Evolutionary conservation across 2,113 vertebrate species (phyloP).

Genomic region (Sander vitreus): DNA sequence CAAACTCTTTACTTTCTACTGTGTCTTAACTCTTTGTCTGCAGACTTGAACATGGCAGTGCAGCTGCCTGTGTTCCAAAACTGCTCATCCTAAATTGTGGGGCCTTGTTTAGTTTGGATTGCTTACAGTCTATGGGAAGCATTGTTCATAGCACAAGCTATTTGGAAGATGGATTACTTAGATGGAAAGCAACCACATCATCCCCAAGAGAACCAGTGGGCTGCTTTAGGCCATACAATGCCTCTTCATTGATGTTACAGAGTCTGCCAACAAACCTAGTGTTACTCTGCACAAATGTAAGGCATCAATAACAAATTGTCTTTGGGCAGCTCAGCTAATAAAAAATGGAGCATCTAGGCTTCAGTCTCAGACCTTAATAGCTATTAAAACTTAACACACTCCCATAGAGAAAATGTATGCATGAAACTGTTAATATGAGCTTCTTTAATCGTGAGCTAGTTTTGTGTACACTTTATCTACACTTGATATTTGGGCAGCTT

Average conservation of each 20-base stretch:
- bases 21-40: slow-evolving; percentile 22
- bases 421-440: neutral
- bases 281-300: neutral
- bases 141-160: slow-evolving; percentile 1
- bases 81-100: slow-evolving; percentile 3
- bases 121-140: slow-evolving; percentile 18
- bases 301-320: neutral
- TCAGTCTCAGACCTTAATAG: neutral
- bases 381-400: neutral
- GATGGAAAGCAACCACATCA: slow-evolving; percentile 22
- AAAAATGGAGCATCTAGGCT: neutral
- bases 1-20: slow-evolving; percentile 5
- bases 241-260: slow-evolving; percentile 13
- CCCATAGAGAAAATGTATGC: neutral
- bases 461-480: neutral
- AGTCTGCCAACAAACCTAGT: neutral
- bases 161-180: slow-evolving; percentile 18
- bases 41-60: neutral
- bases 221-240: slow-evolving; percentile 19
- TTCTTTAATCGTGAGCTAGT: neutral
- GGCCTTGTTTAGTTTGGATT: slow-evolving; percentile 41
- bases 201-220: neutral
- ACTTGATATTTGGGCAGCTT: neutral
- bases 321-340: neutral
- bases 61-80: slow-evolving; percentile 8